Conservation (phyloP, 2,113 vertebrate genomes). For the Panurus biarmicus region DNA sequence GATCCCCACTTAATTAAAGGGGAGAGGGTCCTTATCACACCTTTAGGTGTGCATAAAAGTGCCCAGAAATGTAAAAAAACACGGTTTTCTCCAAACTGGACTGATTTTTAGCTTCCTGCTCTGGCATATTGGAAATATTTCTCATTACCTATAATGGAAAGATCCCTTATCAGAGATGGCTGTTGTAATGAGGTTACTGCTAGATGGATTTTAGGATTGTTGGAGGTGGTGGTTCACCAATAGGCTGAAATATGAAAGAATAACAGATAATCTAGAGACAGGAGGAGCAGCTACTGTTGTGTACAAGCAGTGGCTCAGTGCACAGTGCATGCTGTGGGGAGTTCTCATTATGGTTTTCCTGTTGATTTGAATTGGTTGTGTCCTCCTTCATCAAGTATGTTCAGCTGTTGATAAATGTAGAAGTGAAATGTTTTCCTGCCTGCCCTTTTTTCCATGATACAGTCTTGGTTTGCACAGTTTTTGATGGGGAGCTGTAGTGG, state of each 20-base stretch:
- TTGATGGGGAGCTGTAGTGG: not conserved
- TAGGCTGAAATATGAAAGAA: not conserved
- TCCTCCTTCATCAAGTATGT: not conserved
- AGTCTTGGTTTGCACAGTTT: not conserved
- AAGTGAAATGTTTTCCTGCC: not conserved
- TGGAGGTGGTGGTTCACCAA: not conserved
- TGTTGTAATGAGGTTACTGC: not conserved
- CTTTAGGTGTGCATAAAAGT: not conserved
- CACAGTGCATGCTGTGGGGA: rapidly evolving
- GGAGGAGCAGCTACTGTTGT: not conserved
- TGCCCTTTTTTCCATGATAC: not conserved
- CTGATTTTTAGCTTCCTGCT: not conserved
- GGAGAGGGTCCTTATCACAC: not conserved
- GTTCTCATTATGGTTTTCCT: not conserved
- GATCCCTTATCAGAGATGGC: not conserved
- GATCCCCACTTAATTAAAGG: not conserved
- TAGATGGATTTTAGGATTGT: not conserved
- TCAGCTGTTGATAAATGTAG: not conserved
- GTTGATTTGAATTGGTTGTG: not conserved
- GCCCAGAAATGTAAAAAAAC: not conserved
- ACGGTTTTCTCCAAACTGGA: not conserved
- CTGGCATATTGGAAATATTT: not conserved
- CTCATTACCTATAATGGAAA: not conserved
- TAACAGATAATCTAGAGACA: not conserved
- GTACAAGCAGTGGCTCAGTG: not conserved